Percentiles rank a stretch among this genome's conserved stretches.
phyloP scores from a whole-genome alignment of 2,888 invertebrate species.

The Morpho deidamia region DNA sequence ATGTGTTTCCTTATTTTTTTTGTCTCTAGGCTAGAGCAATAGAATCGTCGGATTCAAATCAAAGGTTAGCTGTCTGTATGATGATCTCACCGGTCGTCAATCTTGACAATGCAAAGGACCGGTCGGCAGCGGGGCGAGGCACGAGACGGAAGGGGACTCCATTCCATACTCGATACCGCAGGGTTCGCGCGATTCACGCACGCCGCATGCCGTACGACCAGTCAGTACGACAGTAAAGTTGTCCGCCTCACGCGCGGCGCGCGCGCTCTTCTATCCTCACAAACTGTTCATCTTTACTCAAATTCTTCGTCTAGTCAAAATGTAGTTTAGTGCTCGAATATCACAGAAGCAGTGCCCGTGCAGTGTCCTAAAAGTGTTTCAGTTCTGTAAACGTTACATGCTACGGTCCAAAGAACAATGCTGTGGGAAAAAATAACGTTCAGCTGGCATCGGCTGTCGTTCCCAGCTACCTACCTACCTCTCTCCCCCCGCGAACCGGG shows the following conservation, averaged over 20 bases:
- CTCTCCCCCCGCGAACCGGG: conserved; percentile 69
- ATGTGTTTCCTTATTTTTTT: background rate
- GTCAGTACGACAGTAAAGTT: conserved; percentile 60
- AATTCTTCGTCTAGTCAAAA: conserved; percentile 51
- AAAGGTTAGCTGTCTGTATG: conserved; percentile 50
- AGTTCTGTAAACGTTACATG: conserved; percentile 41
- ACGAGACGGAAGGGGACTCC: conserved; percentile 44
- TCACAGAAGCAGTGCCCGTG: conserved; percentile 39
- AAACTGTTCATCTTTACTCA: conserved; percentile 46
- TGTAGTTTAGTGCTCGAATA: conserved; percentile 44
- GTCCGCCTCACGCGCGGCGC: conserved; percentile 68
- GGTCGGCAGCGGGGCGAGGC: conserved; percentile 48
- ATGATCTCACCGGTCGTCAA: conserved; percentile 75
- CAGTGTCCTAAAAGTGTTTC: conserved; percentile 30
- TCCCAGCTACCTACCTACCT: conserved; percentile 74
- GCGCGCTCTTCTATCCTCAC: conserved; percentile 53
- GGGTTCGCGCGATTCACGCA: conserved; percentile 67
- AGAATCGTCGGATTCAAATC: conserved; percentile 48
- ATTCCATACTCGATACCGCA: conserved; percentile 46
- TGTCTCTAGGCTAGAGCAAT: background rate
- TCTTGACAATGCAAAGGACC: conserved; percentile 76
- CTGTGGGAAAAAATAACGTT: conserved; percentile 80
- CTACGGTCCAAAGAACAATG: conserved; percentile 77
- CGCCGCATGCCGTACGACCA: conserved; percentile 46
- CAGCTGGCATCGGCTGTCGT: conserved; percentile 77